These are phyloP conservation scores for Gymnobelideus leadbeateri DNA, from an alignment of 2,113 vertebrate genomes.

Conservation along the genomic window DNA sequence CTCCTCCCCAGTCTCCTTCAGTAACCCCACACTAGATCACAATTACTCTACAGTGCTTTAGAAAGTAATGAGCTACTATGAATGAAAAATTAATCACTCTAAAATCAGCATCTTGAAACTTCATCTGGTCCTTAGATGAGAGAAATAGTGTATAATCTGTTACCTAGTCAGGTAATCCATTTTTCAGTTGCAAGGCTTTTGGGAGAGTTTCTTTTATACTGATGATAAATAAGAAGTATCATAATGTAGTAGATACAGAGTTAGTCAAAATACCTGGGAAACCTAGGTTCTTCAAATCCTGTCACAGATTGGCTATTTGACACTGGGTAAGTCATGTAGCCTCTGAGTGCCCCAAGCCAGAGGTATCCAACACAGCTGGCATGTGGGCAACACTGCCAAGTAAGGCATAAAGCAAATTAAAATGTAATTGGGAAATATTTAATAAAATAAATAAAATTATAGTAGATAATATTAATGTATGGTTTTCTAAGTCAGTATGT, in stretches of 20 bases:
- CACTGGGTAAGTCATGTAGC: neutral
- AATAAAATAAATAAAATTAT: too few relatives aligned
- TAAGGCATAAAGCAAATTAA: too few relatives aligned
- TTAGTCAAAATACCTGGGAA: neutral
- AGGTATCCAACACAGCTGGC: neutral
- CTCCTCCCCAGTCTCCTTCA: neutral
- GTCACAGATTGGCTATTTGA: neutral
- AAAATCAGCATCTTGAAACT: too few relatives aligned
- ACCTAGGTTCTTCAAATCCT: neutral
- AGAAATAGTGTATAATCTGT: neutral
- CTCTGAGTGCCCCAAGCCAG: neutral
- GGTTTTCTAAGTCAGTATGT: too few relatives aligned
- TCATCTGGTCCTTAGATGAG: neutral
- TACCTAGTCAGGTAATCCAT: neutral
- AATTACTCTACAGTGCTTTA: too few relatives aligned
- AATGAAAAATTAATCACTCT: neutral
- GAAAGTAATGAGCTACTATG: too few relatives aligned
- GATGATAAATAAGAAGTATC: neutral
- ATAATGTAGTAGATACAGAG: neutral
- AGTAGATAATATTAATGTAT: too few relatives aligned
- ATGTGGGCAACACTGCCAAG: too few relatives aligned
- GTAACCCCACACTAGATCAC: neutral
- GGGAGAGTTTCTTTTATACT: neutral
- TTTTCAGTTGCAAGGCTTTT: neutral
- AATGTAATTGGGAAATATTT: too few relatives aligned